Evolutionary conservation across 64 coral and sea anemone genomes (phyloP).

Genomic region (Anthopleura sola): DNA sequence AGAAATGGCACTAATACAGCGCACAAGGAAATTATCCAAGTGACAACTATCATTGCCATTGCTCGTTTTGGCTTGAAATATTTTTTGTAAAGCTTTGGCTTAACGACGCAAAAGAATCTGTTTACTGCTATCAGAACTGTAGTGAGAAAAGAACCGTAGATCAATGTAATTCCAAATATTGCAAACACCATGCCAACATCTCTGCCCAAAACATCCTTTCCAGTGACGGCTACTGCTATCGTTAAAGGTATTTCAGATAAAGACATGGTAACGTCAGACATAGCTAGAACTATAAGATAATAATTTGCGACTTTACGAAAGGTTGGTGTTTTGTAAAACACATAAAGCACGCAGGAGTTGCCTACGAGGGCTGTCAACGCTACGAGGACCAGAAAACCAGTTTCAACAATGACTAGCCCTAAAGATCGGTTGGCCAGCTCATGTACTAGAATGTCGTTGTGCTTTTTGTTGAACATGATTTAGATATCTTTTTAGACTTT

Average conservation of each 20-base stretch:
- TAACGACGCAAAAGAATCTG: constrained; percentile 42
- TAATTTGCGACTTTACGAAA: constrained; percentile 38
- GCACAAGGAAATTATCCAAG: background rate
- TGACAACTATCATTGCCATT: background rate
- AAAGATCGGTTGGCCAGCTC: background rate
- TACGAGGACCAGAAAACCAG: constrained; percentile 25
- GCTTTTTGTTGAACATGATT: background rate
- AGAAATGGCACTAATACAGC: background rate
- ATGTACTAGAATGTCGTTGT: background rate
- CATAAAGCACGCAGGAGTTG: constrained; percentile 33
- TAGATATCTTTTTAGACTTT: background rate
- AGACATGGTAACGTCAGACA: constrained; percentile 23
- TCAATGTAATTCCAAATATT: background rate
- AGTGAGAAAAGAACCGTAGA: constrained; percentile 26
- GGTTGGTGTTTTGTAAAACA: constrained; percentile 29
- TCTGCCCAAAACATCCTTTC: constrained; percentile 18
- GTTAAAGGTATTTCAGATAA: constrained; percentile 12
- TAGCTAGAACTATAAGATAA: constrained; percentile 29
- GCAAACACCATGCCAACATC: constrained; percentile 17
- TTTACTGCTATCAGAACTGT: constrained; percentile 25
- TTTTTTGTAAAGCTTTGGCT: constrained; percentile 20
- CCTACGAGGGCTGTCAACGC: constrained; percentile 19
- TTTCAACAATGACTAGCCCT: constrained; percentile 25
- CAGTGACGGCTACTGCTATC: constrained; percentile 21
- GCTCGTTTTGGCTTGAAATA: background rate